A percentile compares a stretch with the other conserved stretches of the same genome.
phyloP scores from a whole-genome alignment of 2,888 invertebrate species.

The Zaprionus obscuricornis region DNA sequence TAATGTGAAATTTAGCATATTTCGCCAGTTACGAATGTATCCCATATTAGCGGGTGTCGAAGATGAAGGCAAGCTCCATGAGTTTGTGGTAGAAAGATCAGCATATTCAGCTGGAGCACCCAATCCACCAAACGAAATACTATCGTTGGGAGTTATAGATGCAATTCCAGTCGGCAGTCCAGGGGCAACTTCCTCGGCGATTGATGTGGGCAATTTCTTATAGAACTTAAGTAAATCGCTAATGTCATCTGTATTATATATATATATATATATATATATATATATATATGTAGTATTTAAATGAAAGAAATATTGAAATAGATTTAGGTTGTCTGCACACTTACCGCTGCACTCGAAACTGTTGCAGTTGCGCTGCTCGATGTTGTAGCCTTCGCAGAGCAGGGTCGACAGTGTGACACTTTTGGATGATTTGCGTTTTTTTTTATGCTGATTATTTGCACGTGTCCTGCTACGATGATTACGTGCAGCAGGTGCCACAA shows the following conservation, averaged over 20 bases:
- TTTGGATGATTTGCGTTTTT: constrained; percentile 77
- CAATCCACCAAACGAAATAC: background rate
- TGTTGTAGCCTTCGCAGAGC: constrained; percentile 83
- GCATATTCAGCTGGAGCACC: constrained; percentile 25
- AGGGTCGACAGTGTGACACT: constrained; percentile 79
- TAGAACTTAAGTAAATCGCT: constrained; percentile 83
- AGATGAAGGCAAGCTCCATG: constrained; percentile 55
- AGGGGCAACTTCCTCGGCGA: constrained; percentile 69
- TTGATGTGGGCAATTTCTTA: constrained; percentile 75
- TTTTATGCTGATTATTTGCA: constrained; percentile 64
- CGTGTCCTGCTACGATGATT: constrained; percentile 51
- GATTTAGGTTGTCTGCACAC: constrained; percentile 25
- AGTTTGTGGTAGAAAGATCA: constrained; percentile 45
- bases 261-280: constrained; percentile 56
- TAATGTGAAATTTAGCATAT: constrained; percentile 81
- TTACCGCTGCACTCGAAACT: constrained; percentile 83
- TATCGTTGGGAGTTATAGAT: constrained; percentile 15
- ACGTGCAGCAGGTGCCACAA: constrained; percentile 62
- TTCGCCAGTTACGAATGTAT: constrained; percentile 80
- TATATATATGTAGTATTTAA: background rate
- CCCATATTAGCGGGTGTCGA: constrained; percentile 81
- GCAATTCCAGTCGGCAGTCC: too few species aligned
- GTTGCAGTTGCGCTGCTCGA: constrained; percentile 83
- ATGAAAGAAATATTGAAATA: too few species aligned
- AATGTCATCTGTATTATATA: constrained; percentile 79